Evolutionary conservation across 2,888 invertebrate species (phyloP), one percentile per base, ranked within the genome.

Genomic region (Polylopha cassiicola): DNA sequence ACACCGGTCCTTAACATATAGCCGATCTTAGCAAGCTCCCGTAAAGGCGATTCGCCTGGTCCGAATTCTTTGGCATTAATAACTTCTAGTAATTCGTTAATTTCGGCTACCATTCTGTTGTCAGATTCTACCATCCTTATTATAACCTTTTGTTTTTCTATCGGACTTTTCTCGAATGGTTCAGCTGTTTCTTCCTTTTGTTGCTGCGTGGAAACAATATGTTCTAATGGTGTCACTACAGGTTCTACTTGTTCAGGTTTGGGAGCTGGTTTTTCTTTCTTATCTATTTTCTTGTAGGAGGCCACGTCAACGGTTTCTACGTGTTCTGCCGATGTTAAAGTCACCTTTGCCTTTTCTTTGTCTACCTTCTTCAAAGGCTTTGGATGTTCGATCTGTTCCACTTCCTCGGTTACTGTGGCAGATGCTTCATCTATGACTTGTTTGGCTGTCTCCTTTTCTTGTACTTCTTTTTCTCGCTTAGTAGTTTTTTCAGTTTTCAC

Each of bases 1-100:
- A 94, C 88, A 9, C 95, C 95, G 53, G 90, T 91, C 47, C 91
- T 88, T 42, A 95, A 80, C 56, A 95, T 82, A 52, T 92, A 91
- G 13, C 93, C 93, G 44, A 95, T 94, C 54, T 93, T 93, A 5
- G 94, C 95, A 39, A 95, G 77, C 81, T 95, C 95, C 33, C 92
- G 81, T 29, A 95, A 74, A 1, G 95, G 93, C 13, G 88, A 88
- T 76, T 94, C 92, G 5, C 94, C 94, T 3, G 92, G 89, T 1
- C 93, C 94, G 64, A 95, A 95, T 54, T 94, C 92, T 60, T 90
- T 90, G 1, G 90, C 92, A 52, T 91, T 90, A 10, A 95, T 87
- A 6, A 90, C 87, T 53, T 92, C 90, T 50, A 95, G 82, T 15
- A 93, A 81, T 65, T 93, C 90, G 46, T 92, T 90, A 8, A 95